Base-by-base conservation (phyloP, 1,140 invertebrate genomes). In the Drosophila tani region DNA sequence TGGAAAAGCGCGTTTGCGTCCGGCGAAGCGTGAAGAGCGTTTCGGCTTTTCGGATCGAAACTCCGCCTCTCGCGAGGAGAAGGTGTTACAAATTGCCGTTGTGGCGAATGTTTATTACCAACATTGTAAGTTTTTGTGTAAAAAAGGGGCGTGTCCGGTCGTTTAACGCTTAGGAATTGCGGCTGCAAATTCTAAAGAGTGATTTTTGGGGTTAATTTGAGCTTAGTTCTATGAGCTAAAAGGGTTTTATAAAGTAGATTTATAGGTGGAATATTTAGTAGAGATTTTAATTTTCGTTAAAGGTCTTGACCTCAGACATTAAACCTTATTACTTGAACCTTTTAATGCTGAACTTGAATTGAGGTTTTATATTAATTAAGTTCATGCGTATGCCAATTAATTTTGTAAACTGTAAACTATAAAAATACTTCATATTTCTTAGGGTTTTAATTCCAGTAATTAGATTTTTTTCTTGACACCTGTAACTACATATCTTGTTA, bases 11-110 rank as follows among this genome's bases (percentile, higher is more conserved):
- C 55, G 68, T 64, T 56, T 71, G 58, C 12, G 14, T 57, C 45
- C 83, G 76, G 41, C 83, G 81, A 68, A 73, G 76, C 84, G 66
- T 87, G 65, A 84, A 87, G 84, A 83, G 77, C 81, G 84, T 40
- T 83, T 46, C 76, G 27, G 57, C 46, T 60, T 59, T 75, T 75
- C 17, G 46, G 41, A 65, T 76, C 27, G 46, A 76, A 76, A 75
- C 74, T 76, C 75, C 75, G 75, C 75, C 75, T 62, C 51, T 35
- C 21, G 24, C 66, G 57, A 59, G 55, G 69, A 75, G 75, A 79
- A 79, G 75, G 75, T 79, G 75, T 79, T 79, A 71, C 75, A 79
- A 79, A 79, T 79, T 79, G 75, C n/a, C 57, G 51, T 43, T 63
- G 69, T 40, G 66, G 65, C 65, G 43, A 67, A 46, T 62, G 64